Conservation (phyloP, 35 echinoderm and acorn worm species). For the Eucidaris tribuloides region DNA sequence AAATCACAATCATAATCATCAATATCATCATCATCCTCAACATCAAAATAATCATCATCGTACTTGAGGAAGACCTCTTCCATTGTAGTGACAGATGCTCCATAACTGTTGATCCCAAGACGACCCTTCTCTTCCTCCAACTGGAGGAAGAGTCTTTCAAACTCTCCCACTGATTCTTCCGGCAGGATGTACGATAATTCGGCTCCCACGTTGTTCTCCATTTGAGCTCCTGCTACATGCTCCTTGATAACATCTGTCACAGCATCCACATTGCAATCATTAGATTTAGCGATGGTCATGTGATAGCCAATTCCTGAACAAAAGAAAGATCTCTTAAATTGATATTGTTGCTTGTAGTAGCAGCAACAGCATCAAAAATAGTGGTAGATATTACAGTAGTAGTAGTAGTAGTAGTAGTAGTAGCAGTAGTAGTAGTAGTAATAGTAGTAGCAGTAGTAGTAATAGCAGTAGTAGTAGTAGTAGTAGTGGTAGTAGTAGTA, state of each 20-base stretch:
- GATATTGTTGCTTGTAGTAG: background rate
- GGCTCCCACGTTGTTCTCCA: conserved; percentile 90
- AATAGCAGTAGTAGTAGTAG: background rate
- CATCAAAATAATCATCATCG: too few relatives aligned
- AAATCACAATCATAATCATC: too few relatives aligned
- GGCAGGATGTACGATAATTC: conserved; percentile 87
- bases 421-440: background rate
- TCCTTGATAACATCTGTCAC: conserved; percentile 52
- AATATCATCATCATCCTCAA: too few relatives aligned
- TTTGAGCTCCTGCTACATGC: conserved; percentile 44
- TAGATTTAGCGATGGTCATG: conserved; percentile 66
- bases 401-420: background rate
- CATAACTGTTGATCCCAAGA: conserved; percentile 90
- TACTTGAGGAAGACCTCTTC: conserved; percentile 99
- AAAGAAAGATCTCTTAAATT: too few relatives aligned
- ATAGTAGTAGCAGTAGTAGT: background rate
- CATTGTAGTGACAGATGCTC: conserved; percentile 99
- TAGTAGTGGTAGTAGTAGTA: background rate
- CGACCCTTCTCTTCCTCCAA: conserved; percentile 50
- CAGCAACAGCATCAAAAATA: background rate
- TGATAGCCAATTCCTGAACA: conserved; percentile 99
- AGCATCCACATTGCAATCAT: conserved; percentile 31
- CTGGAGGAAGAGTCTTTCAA: conserved; percentile 82
- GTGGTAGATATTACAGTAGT: background rate
- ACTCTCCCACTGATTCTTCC: conserved; percentile 73